These are phyloP conservation scores for Mesoligia furuncula DNA, from an alignment of 2,888 invertebrate species.

Conservation along the genomic window DNA sequence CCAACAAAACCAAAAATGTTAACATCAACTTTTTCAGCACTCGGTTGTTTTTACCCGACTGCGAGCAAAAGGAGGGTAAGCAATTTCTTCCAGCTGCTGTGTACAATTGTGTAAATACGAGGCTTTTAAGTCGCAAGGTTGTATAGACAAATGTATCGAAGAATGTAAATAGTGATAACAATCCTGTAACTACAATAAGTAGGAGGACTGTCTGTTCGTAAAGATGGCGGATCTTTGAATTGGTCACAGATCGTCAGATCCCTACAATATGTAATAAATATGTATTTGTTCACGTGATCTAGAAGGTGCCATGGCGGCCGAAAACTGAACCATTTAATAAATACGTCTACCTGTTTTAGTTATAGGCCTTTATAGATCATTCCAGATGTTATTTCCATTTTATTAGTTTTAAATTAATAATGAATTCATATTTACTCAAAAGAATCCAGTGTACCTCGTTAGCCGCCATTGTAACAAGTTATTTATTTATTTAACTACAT, in stretches of 20 bases:
- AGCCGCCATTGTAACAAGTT: constrained; percentile 17
- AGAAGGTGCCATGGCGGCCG: constrained; percentile 3
- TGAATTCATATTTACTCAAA: background rate
- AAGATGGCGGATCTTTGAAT: constrained; percentile 8
- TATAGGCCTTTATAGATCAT: constrained; percentile 18
- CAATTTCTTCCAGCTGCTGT: background rate
- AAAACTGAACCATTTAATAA: background rate
- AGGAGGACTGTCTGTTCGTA: background rate
- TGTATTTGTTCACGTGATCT: constrained; percentile 15
- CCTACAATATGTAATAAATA: background rate
- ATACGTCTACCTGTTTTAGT: background rate
- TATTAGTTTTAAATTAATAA: constrained; percentile 3
- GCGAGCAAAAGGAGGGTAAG: background rate
- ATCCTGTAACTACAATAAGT: background rate
- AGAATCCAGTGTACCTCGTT: background rate
- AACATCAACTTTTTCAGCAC: background rate
- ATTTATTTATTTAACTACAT: constrained; percentile 8
- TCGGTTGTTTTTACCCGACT: background rate
- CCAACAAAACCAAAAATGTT: background rate
- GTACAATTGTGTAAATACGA: background rate
- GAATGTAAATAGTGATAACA: constrained; percentile 22
- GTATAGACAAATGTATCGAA: constrained; percentile 14
- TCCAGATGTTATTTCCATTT: constrained; percentile 26
- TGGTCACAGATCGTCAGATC: background rate
- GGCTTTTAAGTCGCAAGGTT: constrained; percentile 5